Evolutionary conservation across 53 echinoderm and acorn worm genomes (phyloP), one percentile per base, ranked within the genome.

Genomic region (Holothuria scabra): DNA sequence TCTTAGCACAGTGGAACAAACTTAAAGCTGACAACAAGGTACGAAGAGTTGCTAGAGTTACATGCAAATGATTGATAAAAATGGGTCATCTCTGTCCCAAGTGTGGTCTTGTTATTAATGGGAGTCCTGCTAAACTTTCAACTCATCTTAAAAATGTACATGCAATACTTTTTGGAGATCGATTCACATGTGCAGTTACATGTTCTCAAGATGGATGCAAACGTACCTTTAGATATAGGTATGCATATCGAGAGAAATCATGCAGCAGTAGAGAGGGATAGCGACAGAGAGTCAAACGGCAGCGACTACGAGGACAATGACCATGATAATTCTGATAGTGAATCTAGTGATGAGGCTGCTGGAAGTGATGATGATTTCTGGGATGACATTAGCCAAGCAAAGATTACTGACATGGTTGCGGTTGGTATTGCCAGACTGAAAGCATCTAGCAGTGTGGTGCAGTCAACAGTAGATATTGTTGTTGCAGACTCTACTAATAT

Each of bases 381-480:
- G 24, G 56, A 75, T 49, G 75, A 75, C 13, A 9, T 75, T 20
- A 30, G 7, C 9, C 13, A 37, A 33, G 75, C 46, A 9, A 55
- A 33, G 8, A 7, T 75, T 0, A 75, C 56, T 52, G 56, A 56
- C 6, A 28, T 75, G 75, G 75, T 55, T 48, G 75, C 55, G 4
- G 26, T 34, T 4, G 6, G 4, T 14, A 48, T 74, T 8, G 74
- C 74, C 48, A 20, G 18, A 34, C 24, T 74, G 74, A 74, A 74
- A 41, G 21, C 46, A 1, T 46, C 74, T 5, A 74, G 74, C 74
- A 74, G 48, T 24, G 48, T 48, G 6, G 48, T 74, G 41, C 74
- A 74, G 25, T 48, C 74, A 29, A 74, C 74, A 30, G 48, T 74
- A n/a, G 12, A 74, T 52, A 38, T 74, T 48, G 74, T 74, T n/a